Evolutionary conservation across 2,797 vertebrate genomes (phyloP).

Genomic region (Leuciscus waleckii): DNA sequence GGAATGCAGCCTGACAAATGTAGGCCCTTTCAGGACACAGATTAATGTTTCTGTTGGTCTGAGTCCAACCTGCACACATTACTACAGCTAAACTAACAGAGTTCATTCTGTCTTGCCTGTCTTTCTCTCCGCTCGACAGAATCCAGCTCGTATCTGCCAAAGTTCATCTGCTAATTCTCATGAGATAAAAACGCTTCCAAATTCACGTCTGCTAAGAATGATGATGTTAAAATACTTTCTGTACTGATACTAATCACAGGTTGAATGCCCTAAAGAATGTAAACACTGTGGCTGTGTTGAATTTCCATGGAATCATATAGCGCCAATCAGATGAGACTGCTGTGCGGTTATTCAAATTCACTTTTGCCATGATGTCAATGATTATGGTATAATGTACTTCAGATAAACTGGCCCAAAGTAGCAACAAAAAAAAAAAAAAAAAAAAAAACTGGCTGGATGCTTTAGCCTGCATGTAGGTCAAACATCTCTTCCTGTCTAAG

Average conservation of each 20-base stretch:
- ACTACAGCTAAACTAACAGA: slow-evolving; percentile 21
- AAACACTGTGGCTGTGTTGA: background rate
- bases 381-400: background rate
- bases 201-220: background rate
- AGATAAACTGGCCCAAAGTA: slow-evolving; percentile 5
- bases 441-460: background rate
- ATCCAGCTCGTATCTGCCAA: background rate
- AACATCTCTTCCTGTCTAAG: background rate
- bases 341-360: background rate
- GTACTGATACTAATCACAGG: background rate
- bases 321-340: background rate
- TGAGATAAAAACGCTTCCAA: background rate
- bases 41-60: slow-evolving; percentile 32
- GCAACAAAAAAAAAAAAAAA: background rate
- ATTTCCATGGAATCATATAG: background rate
- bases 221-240: background rate
- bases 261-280: background rate
- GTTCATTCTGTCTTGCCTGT: background rate
- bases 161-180: slow-evolving; percentile 2
- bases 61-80: slow-evolving; percentile 17
- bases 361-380: background rate
- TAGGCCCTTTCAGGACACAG: slow-evolving; percentile 1
- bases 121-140: background rate
- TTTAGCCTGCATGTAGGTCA: background rate
- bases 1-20: slow-evolving; percentile 37